Evolutionary conservation across 92 coral and sea anemone genomes (phyloP), one percentile per base, ranked within the genome.

Genomic region (Phymanthus crucifer): DNA sequence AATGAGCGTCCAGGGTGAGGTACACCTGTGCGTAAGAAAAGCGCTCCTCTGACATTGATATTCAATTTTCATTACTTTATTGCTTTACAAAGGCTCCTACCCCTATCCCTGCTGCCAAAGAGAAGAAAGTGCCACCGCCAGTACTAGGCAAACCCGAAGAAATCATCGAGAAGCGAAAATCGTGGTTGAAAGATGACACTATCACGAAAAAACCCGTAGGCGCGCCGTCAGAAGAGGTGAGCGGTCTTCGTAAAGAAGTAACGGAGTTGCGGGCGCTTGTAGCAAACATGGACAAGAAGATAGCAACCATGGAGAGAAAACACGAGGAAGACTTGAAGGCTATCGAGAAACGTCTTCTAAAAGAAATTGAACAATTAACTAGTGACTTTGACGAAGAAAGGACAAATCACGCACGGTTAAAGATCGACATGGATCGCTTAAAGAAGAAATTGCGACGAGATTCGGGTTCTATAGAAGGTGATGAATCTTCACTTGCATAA

Each of bases 321-420:
- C 92, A 91, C 78, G 87, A 77, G 52, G 95, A 93, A 66, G 84
- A 73, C 71, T 58, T 83, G 66, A 85, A 85, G 82, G 79, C 48
- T 71, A 78, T 92, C 38, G 97, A 91, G 50, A 91, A 87, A 17
- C 91, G 89, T 57, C 54, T 89, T 14, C 37, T 33, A 24, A 75
- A 71, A 12, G 94, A 93, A 40, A 85, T 96, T 7, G 99, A 93
- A 64, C 80, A 78, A 32, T 81, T 96, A 16, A 96, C 93, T 11
- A 91, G 54, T 80, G 99, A 96, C 78, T 85, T 96, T 35, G 98
- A 96, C 48, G 99, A 96, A 47, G 98, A 93, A 81, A 86, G 88
- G 80, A 96, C 85, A 73, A 87, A 86, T 83, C 87, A 83, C 78
- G 97, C 99, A 1, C 86, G 88, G 32, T 84, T 93, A 45, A 89